A percentile compares a stretch with the other conserved stretches of the same genome.
Evolutionary conservation across 23 tunicate genomes (phyloP).

Genomic region (Trididemnum clinides): DNA sequence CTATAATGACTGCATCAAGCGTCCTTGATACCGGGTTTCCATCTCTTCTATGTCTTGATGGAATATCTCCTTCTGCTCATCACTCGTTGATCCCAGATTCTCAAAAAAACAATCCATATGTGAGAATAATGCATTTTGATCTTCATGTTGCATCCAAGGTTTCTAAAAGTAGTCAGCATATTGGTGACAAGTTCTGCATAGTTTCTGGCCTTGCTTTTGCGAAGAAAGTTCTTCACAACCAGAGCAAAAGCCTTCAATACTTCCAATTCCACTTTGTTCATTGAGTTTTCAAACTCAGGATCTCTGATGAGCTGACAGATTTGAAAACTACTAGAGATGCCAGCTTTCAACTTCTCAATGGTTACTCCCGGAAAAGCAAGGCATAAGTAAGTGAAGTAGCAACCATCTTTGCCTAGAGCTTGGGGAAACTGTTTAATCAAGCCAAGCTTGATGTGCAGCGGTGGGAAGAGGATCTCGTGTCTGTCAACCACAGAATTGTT

Average conservation of each 20-base stretch:
- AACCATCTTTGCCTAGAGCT: background rate
- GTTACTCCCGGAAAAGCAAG: background rate
- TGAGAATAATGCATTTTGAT: background rate
- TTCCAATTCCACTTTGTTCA: background rate
- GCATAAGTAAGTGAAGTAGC: background rate
- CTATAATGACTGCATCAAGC: too few relatives aligned
- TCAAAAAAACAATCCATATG: too few relatives aligned
- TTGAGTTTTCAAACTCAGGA: background rate
- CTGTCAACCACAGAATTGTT: background rate
- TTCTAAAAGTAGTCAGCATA: background rate
- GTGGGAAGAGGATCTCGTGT: background rate
- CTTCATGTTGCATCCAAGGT: background rate
- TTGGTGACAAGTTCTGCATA: too few relatives aligned
- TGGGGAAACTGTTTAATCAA: conserved; percentile 32
- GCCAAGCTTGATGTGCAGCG: conserved; percentile 36
- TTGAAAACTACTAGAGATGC: background rate
- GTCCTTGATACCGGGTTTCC: too few relatives aligned
- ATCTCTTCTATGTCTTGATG: too few relatives aligned
- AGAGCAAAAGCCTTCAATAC: background rate
- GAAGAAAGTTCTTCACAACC: background rate
- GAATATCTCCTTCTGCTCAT: too few relatives aligned
- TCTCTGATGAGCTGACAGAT: background rate
- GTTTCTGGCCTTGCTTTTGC: background rate
- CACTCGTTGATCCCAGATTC: too few relatives aligned
- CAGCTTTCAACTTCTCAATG: conserved; percentile 1